phyloP scores from a whole-genome alignment of 2,888 invertebrate genomes.

The Oxycera nigricornis region DNA sequence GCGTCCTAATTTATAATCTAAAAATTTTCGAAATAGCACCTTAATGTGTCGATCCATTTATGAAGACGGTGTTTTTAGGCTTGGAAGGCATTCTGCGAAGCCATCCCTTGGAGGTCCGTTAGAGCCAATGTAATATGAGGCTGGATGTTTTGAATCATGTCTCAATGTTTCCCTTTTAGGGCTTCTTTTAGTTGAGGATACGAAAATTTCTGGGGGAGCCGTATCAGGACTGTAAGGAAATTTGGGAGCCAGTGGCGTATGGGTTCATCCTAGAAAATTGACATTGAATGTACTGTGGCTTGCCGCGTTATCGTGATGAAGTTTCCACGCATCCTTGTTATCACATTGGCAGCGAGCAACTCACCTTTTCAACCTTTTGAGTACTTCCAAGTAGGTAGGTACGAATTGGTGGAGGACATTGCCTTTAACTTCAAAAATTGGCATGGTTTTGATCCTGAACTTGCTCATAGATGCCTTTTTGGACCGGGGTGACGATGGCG shows the following conservation, averaged over 20 bases:
- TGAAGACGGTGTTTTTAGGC: neutral
- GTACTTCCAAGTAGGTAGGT: neutral
- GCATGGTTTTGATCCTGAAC: neutral
- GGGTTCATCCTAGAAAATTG: neutral
- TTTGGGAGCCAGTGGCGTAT: neutral
- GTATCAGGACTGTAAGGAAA: neutral
- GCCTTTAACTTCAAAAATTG: neutral
- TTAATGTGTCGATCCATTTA: neutral
- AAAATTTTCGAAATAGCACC: neutral
- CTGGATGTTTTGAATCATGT: neutral
- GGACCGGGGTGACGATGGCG: neutral
- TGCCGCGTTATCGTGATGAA: neutral
- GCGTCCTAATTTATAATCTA: too few species aligned
- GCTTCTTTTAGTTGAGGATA: neutral
- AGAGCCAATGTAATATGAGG: neutral
- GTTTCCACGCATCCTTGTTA: neutral
- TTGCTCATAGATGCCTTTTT: neutral
- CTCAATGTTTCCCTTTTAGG: neutral
- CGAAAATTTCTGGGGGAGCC: neutral
- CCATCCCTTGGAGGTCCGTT: neutral
- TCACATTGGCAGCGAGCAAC: neutral
- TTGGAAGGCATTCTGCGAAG: neutral
- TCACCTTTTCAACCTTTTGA: too few species aligned
- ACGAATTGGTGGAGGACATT: neutral
- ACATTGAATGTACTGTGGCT: too few species aligned